Evolutionary conservation across 2,113 vertebrate genomes (phyloP).

Genomic region (Chaetops frenatus): DNA sequence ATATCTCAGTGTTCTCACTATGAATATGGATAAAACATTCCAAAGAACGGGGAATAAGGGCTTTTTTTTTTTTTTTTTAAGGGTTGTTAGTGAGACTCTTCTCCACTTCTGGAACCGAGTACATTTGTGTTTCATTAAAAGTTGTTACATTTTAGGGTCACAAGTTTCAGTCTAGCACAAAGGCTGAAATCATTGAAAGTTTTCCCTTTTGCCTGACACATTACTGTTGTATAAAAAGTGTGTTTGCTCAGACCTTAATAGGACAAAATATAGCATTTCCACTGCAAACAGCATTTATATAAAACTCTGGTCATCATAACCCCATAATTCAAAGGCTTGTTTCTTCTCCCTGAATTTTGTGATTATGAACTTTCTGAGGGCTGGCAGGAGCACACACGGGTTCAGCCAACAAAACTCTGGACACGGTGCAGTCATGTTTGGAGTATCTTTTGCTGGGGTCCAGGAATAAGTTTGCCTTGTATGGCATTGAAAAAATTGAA

Average conservation of each 20-base stretch:
- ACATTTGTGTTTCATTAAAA: not conserved
- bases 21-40: slow-evolving; percentile 1
- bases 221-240: not conserved
- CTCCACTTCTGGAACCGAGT: not conserved
- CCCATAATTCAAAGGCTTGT: slow-evolving; percentile 61
- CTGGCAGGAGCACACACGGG: slow-evolving; percentile 33
- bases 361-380: slow-evolving; percentile 11
- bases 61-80: not conserved
- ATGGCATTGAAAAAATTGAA: slow-evolving; percentile 29
- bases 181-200: not conserved
- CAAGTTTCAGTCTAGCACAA: not conserved
- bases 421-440: not conserved
- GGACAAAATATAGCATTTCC: slow-evolving; percentile 3
- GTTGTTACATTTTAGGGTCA: not conserved
- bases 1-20: not conserved
- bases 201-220: not conserved
- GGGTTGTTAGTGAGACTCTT: not conserved
- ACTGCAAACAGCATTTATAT: not conserved
- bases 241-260: not conserved
- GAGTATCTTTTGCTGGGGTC: not conserved
- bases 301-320: slow-evolving; percentile 63
- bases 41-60: not conserved
- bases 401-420: slow-evolving; percentile 47
- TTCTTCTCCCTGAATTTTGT: slow-evolving; percentile 49
- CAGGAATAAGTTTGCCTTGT: slow-evolving; percentile 60